A percentile compares a stretch with the other conserved stretches of the same genome.
These are phyloP conservation scores for Leptopilina myrica DNA, from an alignment of 2,888 invertebrate species.

Conservation along the genomic window DNA sequence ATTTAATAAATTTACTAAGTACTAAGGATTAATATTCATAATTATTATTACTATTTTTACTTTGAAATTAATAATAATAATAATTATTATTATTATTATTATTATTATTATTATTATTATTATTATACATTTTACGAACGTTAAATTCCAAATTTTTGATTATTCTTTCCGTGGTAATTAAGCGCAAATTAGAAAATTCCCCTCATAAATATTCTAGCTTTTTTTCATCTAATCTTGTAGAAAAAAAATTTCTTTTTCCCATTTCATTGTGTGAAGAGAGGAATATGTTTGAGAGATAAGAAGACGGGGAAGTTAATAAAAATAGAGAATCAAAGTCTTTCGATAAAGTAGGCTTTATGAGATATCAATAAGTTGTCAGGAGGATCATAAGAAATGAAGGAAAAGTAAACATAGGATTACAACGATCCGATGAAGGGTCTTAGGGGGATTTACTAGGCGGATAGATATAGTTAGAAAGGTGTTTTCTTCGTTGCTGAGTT, in stretches of 20 bases:
- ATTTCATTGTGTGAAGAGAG: not conserved
- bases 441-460: slow-evolving; percentile 13
- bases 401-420: slow-evolving; percentile 33
- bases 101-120: too few relatives aligned
- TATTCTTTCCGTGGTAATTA: too few relatives aligned
- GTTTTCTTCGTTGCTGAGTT: not conserved
- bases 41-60: too few relatives aligned
- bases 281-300: not conserved
- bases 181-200: too few relatives aligned
- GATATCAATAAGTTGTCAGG: slow-evolving; percentile 14
- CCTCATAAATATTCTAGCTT: not conserved
- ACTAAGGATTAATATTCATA: too few relatives aligned
- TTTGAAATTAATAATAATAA: too few relatives aligned
- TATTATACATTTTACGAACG: too few relatives aligned
- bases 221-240: not conserved
- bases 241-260: not conserved
- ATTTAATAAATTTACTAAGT: too few relatives aligned
- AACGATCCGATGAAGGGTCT: slow-evolving; percentile 17
- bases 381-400: slow-evolving; percentile 13
- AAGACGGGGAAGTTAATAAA: not conserved
- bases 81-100: too few relatives aligned
- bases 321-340: slow-evolving; percentile 4
- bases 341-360: slow-evolving; percentile 14
- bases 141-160: not conserved
- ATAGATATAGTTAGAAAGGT: slow-evolving; percentile 11